Evolutionary conservation across 2,113 vertebrate species (phyloP).

Genomic region (Danionella cerebrum): DNA sequence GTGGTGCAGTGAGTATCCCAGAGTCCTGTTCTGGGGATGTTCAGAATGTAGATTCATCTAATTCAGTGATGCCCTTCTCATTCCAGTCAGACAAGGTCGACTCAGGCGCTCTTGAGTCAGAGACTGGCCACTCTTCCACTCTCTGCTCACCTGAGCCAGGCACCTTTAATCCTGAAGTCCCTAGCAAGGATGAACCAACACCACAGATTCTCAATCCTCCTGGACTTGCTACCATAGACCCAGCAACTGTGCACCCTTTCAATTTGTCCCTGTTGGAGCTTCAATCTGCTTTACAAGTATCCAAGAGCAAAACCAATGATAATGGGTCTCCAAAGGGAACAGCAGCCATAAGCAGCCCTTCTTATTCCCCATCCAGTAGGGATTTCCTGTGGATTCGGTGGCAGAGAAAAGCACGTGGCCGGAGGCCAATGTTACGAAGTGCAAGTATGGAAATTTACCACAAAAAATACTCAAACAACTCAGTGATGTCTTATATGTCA

Average conservation of each 20-base stretch:
- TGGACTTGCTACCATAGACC: conserved; percentile 38
- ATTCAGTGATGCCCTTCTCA: conserved; percentile 35
- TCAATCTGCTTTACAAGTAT: conserved; percentile 34
- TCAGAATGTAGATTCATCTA: conserved; percentile 45
- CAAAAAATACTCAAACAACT: conserved; percentile 67
- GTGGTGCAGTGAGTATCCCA: background rate
- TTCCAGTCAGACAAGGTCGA: conserved; percentile 37
- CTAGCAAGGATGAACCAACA: conserved; percentile 15
- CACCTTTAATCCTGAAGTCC: conserved; percentile 21
- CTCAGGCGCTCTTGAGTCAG: conserved; percentile 25
- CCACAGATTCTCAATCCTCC: conserved; percentile 22
- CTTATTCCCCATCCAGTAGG: conserved; percentile 43
- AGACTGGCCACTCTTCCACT: conserved; percentile 28
- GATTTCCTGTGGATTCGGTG: conserved; percentile 63
- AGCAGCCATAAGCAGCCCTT: conserved; percentile 35
- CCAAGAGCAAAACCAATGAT: conserved; percentile 35
- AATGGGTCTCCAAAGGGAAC: conserved; percentile 30
- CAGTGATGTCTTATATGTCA: conserved; percentile 70
- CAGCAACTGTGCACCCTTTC: conserved; percentile 37
- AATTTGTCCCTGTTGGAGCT: conserved; percentile 40
- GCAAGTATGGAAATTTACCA: conserved; percentile 69
- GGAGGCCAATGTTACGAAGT: conserved; percentile 50
- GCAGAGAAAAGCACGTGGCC: conserved; percentile 51
- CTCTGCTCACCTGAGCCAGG: conserved; percentile 38
- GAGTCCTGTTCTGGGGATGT: conserved; percentile 53